phyloP scores from a whole-genome alignment of 2,888 invertebrate genomes.

The Hemaris fuciformis region DNA sequence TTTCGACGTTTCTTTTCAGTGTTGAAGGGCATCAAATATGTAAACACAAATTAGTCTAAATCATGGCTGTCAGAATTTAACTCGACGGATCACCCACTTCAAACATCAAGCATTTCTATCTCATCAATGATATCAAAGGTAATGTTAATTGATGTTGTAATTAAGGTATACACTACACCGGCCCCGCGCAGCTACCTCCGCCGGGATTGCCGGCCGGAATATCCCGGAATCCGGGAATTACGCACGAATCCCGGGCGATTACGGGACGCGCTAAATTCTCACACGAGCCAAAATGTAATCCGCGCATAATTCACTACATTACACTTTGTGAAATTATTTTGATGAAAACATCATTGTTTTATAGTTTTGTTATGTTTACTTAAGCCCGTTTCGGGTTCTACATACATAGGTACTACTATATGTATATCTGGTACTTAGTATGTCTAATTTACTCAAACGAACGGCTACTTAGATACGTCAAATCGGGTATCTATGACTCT shows the following conservation, averaged over 20 bases:
- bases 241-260: slow-evolving; percentile 26
- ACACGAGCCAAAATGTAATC: slow-evolving; percentile 9
- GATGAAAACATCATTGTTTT: not conserved
- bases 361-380: not conserved
- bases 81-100: too few species aligned
- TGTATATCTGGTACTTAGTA: too few species aligned
- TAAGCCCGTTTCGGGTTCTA: not conserved
- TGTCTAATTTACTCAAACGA: too few species aligned
- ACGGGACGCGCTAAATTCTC: slow-evolving; percentile 33
- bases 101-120: too few species aligned
- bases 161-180: not conserved
- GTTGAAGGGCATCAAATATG: too few species aligned
- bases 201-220: not conserved
- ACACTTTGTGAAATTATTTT: slow-evolving; percentile 11
- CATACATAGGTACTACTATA: too few species aligned
- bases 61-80: too few species aligned
- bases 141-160: not conserved
- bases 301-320: slow-evolving; percentile 15
- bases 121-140: too few species aligned
- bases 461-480: too few species aligned
- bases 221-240: slow-evolving; percentile 25
- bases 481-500: too few species aligned
- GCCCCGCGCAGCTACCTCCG: not conserved
- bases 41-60: too few species aligned
- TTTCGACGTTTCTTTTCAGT: too few species aligned